phyloP scores from a whole-genome alignment of 64 coral and sea anemone species.

The Montipora sp. region DNA sequence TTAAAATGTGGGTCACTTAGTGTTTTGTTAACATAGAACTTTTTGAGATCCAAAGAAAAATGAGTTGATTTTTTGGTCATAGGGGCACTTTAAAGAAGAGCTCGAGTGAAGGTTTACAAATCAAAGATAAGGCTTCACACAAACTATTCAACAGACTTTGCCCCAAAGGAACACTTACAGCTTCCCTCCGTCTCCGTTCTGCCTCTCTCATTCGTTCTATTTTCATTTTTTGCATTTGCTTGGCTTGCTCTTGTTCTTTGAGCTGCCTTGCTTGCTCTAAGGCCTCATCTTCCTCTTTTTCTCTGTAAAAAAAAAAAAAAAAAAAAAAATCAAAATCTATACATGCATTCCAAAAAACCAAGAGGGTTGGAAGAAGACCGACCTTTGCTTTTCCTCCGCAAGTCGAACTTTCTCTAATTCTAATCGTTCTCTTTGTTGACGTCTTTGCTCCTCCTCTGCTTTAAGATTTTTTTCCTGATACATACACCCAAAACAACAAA shows the following conservation, averaged over 20 bases:
- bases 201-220: slow-evolving; percentile 79
- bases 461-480: slow-evolving; percentile 65
- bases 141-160: too few relatives aligned
- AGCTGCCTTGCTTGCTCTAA: slow-evolving; percentile 80
- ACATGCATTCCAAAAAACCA: neutral
- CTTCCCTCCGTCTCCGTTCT: slow-evolving; percentile 79
- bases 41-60: too few relatives aligned
- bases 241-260: slow-evolving; percentile 78
- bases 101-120: too few relatives aligned
- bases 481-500: neutral
- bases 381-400: slow-evolving; percentile 93
- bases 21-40: too few relatives aligned
- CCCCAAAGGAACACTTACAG: slow-evolving; percentile 57
- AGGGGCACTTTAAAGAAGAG: too few relatives aligned
- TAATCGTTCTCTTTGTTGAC: slow-evolving; percentile 67
- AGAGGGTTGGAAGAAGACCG: neutral
- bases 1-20: too few relatives aligned
- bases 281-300: slow-evolving; percentile 86
- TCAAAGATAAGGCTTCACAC: too few relatives aligned
- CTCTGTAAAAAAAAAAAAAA: slow-evolving; percentile 40
- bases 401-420: slow-evolving; percentile 74
- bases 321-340: neutral
- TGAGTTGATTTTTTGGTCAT: too few relatives aligned
- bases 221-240: slow-evolving; percentile 73
- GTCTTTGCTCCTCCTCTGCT: slow-evolving; percentile 74